A percentile compares a stretch with the other conserved stretches of the same genome.
Evolutionary conservation across 1,140 invertebrate species (phyloP).

Genomic region (Saxidomus purpurata): DNA sequence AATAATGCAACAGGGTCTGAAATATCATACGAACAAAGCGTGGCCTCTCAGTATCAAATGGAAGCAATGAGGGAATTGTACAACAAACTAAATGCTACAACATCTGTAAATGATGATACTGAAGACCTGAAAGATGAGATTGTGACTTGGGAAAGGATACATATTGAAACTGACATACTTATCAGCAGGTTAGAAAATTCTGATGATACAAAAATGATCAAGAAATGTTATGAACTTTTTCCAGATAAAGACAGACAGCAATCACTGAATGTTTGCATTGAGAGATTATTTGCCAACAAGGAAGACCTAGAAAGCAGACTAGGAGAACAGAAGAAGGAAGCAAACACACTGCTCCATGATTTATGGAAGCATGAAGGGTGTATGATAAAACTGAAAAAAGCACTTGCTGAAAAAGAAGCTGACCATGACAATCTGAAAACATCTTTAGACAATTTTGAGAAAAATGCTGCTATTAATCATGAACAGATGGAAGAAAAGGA

Average conservation of each 20-base stretch:
- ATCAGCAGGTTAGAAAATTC: conserved; percentile 26
- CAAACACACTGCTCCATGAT: conserved; percentile 47
- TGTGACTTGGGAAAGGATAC: conserved; percentile 34
- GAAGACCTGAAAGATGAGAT: conserved; percentile 16
- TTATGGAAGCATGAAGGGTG: conserved; percentile 51
- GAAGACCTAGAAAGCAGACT: conserved; percentile 41
- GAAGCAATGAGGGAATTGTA: conserved; percentile 39
- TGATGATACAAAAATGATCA: conserved; percentile 47
- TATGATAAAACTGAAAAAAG: conserved; percentile 42
- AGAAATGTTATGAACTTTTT: conserved; percentile 33
- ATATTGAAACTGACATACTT: conserved; percentile 16
- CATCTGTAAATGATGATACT: conserved; percentile 9
- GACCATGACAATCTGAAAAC: conserved; percentile 46
- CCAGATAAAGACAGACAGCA: conserved; percentile 39
- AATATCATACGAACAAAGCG: conserved; percentile 22
- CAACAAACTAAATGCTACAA: conserved; percentile 8
- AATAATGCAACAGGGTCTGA: conserved; percentile 11
- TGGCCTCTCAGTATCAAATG: not conserved
- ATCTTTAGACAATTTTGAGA: not conserved
- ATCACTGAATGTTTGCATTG: conserved; percentile 39
- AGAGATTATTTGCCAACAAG: conserved; percentile 10
- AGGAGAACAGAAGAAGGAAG: conserved; percentile 1
- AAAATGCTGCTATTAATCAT: not conserved
- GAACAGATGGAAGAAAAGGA: conserved; percentile 14
- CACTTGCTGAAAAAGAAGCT: not conserved